Evolutionary conservation across 2,797 vertebrate genomes (phyloP).

Genomic region (Sebastes oblongus): DNA sequence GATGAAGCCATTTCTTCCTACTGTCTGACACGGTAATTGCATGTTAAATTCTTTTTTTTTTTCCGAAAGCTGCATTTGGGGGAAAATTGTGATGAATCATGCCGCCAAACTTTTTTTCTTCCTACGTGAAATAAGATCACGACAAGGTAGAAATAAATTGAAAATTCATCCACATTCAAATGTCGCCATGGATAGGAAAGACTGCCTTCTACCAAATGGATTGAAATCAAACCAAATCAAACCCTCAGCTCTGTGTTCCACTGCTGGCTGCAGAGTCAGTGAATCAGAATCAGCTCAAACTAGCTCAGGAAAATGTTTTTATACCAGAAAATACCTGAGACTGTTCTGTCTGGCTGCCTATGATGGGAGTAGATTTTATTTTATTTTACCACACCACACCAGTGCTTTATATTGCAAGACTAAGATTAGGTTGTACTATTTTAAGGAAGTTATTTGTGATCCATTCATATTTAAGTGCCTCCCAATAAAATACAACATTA

Average conservation of each 20-base stretch:
- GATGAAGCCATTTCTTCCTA: slow-evolving; percentile 93
- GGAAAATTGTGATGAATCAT: slow-evolving; percentile 91
- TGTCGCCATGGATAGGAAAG: background rate
- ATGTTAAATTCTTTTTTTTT: slow-evolving; percentile 85
- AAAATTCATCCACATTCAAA: slow-evolving; percentile 20
- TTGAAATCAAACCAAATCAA: slow-evolving; percentile 13
- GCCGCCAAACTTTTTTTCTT: slow-evolving; percentile 88
- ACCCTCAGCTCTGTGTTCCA: background rate
- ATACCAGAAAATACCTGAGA: background rate
- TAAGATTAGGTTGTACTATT: background rate
- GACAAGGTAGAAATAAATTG: slow-evolving; percentile 14
- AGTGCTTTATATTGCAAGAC: background rate
- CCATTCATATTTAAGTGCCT: background rate
- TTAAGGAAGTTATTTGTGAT: background rate
- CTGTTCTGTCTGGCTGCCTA: background rate
- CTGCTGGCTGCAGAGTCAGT: background rate
- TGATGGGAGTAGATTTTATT: background rate
- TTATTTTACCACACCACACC: background rate
- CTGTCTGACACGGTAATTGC: slow-evolving; percentile 97
- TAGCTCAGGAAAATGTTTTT: background rate
- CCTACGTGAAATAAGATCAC: slow-evolving; percentile 18
- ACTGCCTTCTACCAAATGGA: background rate
- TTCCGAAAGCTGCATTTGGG: slow-evolving; percentile 87
- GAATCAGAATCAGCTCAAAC: slow-evolving; percentile 1
- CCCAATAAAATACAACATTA: background rate